Base-by-base conservation (phyloP, 2,888 invertebrate genomes). In the Perizoma affinitatum region DNA sequence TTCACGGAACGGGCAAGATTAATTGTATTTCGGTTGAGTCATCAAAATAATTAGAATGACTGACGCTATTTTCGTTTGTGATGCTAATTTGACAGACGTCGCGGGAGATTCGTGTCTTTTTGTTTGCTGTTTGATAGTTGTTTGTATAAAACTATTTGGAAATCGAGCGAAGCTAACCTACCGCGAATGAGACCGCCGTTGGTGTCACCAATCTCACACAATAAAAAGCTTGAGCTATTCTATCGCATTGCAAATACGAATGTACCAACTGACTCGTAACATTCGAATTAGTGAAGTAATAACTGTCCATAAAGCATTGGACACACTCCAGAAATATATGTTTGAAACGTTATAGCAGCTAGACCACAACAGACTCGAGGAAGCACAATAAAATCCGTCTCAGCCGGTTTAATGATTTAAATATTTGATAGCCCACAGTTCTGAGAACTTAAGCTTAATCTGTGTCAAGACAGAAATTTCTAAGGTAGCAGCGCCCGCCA, bases 21-120 rank as follows among this genome's bases (percentile, higher is more conserved):
- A 90, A 92, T 92, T 92, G 92, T 92, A 90, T 91, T 90, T 88
- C 90, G 83, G 86, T 90, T 91, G 92, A 92, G 88, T 91, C 91
- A 92, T 91, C 92, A 91, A 91, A 91, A 92, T 92, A 92, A 92
- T 92, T 91, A 91, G 91, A 91, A 92, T 91, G 88, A 89, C 88
- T 91, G 88, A 89, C 88, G 91, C 90, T 92, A 92, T 92, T 92
- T 90, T 89, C 84, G 91, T 89, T 86, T 87, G 84, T 87, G 90
- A 89, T 90, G 90, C 88, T 91, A 91, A 91, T 91, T 90, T 91
- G 92, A 92, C 92, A 91, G 88, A 87, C 92, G 92, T 90, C 90
- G 91, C 90, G 91, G 91, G 91, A 90, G 90, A 90, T 86, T 86
- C 81, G 76, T 82, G 81, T 86, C 79, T 83, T 84, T 83, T 88